A percentile compares a stretch with the other conserved stretches of the same genome.
Conservation (phyloP, 2,888 invertebrate genomes). For the Drosophila phalerata region DNA sequence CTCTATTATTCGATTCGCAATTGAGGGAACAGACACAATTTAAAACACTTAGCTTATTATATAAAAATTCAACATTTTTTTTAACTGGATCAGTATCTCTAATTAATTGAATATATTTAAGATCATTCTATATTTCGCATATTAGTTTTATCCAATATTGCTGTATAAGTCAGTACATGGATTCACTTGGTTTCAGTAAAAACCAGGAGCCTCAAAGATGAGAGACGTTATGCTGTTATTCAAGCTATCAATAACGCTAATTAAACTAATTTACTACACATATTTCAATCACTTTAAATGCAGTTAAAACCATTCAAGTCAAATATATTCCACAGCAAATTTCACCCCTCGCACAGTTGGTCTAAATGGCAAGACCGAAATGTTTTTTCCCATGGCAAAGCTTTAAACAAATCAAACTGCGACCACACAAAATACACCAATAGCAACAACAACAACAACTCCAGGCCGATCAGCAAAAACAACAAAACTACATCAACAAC, state of each 20-base stretch:
- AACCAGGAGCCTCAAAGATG: neutral
- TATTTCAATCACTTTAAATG: conserved; percentile 21
- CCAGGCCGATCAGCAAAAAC: conserved; percentile 10
- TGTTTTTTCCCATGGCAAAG: conserved; percentile 64
- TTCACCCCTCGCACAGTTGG: conserved; percentile 23
- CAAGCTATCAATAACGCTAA: neutral
- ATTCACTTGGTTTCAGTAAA: neutral
- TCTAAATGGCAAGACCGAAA: neutral
- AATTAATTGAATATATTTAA: no score
- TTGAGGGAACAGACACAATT: no score
- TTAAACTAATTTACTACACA: conserved; percentile 7
- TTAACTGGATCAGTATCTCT: no score
- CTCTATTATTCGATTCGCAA: neutral
- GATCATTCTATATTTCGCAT: neutral
- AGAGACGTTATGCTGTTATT: neutral
- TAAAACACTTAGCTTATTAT: no score
- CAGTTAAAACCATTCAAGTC: conserved; percentile 5
- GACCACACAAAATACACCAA: conserved; percentile 67
- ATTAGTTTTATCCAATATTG: no score
- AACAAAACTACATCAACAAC: conserved; percentile 65
- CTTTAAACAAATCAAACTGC: conserved; percentile 76
- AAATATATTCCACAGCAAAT: conserved; percentile 15
- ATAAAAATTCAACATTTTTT: no score
- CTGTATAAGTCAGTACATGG: no score
- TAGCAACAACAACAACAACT: conserved; percentile 34